Evolutionary conservation across 1,140 invertebrate genomes (phyloP), one percentile per base, ranked within the genome.

Genomic region (Saccostrea echinata): DNA sequence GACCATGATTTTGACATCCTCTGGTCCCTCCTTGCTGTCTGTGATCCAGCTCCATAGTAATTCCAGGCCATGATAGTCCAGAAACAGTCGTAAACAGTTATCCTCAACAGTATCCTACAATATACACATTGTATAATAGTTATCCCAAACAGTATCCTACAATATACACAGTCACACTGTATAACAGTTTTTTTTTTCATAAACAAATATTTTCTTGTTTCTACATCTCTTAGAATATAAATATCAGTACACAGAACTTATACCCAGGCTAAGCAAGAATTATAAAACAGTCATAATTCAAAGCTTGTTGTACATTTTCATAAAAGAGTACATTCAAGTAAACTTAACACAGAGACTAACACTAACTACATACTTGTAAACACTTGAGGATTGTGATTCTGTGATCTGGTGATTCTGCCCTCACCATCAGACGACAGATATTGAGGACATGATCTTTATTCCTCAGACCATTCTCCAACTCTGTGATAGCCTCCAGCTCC

Each of bases 11-110:
- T 95, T 95, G 91, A 95, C 95, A 86, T 94, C 93, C 35, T 90
- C 88, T 9, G 88, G 91, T 76, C 89, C 91, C 57, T 93, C 88
- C 18, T 84, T 92, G 13, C 96, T 96, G 92, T 97, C 97, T 91
- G 96, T 96, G 96, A 99, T 98, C 97, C 98, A 99, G 68, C 97
- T 97, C 96, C 98, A 98, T 64, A 99, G 96, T 35, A 99, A 95
- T 13, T 97, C 96, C 51, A 99, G 95, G 0, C 98, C 98, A 93
- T 99, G 98, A 95, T 99, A 99, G 95, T 99, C 98, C 21, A 99
- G 95, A 94, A 99, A 99, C 43, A 99, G 95, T 43, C 98, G 95
- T 24, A 95, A 90, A 92, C 95, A 96, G 16, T 94, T 94, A 53
- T 92, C 90, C 87, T 95, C 95, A 53, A 92, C 93, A 18, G 95